A percentile compares a stretch with the other conserved stretches of the same genome.
Evolutionary conservation across 1,140 invertebrate genomes (phyloP).

Genomic region (Brachionus manjavacas): DNA sequence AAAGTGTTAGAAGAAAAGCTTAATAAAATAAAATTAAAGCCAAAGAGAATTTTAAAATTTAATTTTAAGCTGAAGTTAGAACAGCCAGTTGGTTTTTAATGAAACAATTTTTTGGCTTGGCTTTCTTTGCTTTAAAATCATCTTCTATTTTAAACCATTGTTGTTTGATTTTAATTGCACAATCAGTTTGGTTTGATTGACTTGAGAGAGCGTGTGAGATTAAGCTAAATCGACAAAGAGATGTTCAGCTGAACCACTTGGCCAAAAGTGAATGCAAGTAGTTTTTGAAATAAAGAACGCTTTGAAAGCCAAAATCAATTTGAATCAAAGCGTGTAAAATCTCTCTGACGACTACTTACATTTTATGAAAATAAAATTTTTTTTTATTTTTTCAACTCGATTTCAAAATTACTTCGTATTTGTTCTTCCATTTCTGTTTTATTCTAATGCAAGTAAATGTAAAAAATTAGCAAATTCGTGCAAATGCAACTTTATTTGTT

Average conservation of each 20-base stretch:
- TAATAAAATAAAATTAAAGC: not conserved
- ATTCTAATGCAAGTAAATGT: slow-evolving; percentile 10
- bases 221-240: not conserved
- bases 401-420: slow-evolving; percentile 20
- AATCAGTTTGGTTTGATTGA: not conserved
- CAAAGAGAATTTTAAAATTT: not conserved
- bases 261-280: slow-evolving; percentile 11
- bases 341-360: not conserved
- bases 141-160: not conserved
- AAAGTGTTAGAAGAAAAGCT: not conserved
- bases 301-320: not conserved
- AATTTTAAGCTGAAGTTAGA: not conserved
- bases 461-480: not conserved
- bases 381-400: not conserved
- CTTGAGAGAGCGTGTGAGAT: not conserved
- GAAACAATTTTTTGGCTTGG: slow-evolving; percentile 11
- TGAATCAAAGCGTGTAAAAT: not conserved
- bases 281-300: not conserved
- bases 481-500: slow-evolving; percentile 3
- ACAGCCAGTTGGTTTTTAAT: slow-evolving; percentile 34
- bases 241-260: not conserved
- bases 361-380: not conserved
- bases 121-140: not conserved
- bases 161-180: slow-evolving; percentile 21
- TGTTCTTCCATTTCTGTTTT: slow-evolving; percentile 29